These are phyloP conservation scores for Ceriagrion tenellum DNA, from an alignment of 2,888 invertebrate species.

Conservation along the genomic window DNA sequence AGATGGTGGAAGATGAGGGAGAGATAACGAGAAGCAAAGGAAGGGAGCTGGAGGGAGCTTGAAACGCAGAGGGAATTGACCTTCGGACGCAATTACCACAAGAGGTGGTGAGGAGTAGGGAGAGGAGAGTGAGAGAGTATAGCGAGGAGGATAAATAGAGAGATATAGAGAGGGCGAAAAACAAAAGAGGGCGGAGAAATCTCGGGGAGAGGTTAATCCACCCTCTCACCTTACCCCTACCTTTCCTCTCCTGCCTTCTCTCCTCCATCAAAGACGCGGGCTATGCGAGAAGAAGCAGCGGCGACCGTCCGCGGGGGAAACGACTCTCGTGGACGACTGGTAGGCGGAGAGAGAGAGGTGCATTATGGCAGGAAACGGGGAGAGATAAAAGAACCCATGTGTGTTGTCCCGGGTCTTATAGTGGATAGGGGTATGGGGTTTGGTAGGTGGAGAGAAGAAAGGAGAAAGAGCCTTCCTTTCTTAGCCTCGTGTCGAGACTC, in stretches of 20 bases:
- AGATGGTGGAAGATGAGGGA: background rate
- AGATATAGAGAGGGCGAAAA: background rate
- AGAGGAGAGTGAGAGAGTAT: background rate
- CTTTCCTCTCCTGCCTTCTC: too few species aligned
- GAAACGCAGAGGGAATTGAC: background rate
- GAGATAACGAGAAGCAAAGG: constrained; percentile 2
- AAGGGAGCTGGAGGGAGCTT: background rate
- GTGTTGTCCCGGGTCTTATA: background rate
- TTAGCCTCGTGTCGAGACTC: constrained; percentile 1
- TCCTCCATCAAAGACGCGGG: background rate
- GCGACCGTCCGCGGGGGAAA: background rate
- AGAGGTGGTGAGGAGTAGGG: background rate
- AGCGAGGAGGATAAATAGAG: background rate
- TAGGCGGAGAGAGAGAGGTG: background rate
- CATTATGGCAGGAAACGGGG: constrained; percentile 34
- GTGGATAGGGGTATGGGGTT: too few species aligned
- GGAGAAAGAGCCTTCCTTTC: background rate
- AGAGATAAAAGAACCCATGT: background rate
- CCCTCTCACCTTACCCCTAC: background rate
- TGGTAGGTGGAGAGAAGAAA: too few species aligned
- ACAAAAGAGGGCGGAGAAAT: background rate
- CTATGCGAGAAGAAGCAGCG: background rate
- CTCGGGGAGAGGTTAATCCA: background rate
- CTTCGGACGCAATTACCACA: constrained; percentile 6
- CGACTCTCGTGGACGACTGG: background rate